Conservation (phyloP, 2,797 vertebrate genomes). For the Kryptolebias ocellatus region DNA sequence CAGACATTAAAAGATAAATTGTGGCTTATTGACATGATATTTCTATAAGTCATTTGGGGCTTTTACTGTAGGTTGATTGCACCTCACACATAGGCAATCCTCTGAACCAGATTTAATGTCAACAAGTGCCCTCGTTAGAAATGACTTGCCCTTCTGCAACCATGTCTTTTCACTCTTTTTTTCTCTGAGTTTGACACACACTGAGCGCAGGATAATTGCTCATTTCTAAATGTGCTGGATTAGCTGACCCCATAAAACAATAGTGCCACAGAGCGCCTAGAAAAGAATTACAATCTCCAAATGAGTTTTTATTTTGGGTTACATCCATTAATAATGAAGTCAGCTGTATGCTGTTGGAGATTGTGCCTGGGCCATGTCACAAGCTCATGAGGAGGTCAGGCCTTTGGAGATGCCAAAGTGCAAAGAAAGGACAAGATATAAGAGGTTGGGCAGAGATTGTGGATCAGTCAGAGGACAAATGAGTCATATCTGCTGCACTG, state of each 20-base stretch:
- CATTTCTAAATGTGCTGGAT: slow-evolving; percentile 68
- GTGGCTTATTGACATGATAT: not conserved
- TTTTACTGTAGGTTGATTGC: slow-evolving; percentile 17
- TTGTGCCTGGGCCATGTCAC: slow-evolving; percentile 26
- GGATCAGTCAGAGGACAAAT: slow-evolving; percentile 17
- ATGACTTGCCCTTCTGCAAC: slow-evolving; percentile 54
- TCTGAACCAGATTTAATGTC: slow-evolving; percentile 50
- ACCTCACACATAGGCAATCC: slow-evolving; percentile 32
- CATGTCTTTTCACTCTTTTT: slow-evolving; percentile 32
- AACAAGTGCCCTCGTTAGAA: slow-evolving; percentile 62
- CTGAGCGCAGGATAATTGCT: slow-evolving; percentile 66
- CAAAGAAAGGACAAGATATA: slow-evolving; percentile 28
- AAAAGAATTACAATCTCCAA: slow-evolving; percentile 60
- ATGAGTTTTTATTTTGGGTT: slow-evolving; percentile 73
- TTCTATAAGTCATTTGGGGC: slow-evolving; percentile 8
- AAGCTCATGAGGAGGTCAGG: slow-evolving; percentile 47
- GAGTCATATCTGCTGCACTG: slow-evolving; percentile 9
- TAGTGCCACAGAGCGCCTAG: slow-evolving; percentile 46
- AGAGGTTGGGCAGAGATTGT: slow-evolving; percentile 1
- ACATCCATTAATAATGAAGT: slow-evolving; percentile 58
- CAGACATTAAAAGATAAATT: not conserved
- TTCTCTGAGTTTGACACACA: slow-evolving; percentile 45
- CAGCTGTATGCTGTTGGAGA: slow-evolving; percentile 26
- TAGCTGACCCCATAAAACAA: slow-evolving; percentile 76
- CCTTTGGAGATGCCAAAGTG: slow-evolving; percentile 38